Conservation (phyloP, 2,797 vertebrate genomes). For the Coracias cyanogaster region DNA sequence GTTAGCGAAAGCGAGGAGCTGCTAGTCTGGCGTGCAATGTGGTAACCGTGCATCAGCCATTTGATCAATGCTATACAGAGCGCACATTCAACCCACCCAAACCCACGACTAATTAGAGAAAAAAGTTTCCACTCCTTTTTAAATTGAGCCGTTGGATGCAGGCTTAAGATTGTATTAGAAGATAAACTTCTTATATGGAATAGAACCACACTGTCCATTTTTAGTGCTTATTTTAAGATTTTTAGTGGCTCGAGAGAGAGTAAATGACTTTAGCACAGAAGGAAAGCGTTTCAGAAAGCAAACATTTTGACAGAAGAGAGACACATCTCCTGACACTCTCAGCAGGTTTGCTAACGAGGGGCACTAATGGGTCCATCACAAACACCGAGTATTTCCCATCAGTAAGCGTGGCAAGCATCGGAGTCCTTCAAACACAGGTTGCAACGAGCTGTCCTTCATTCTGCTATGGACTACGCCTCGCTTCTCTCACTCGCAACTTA, state of each 20-base stretch:
- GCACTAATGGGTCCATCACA: not conserved
- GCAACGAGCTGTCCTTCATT: not conserved
- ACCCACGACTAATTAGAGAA: not conserved
- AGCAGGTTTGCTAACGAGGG: not conserved
- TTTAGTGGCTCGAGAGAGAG: not conserved
- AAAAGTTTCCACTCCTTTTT: not conserved
- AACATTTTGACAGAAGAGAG: not conserved
- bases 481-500: not conserved
- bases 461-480: rapidly evolving
- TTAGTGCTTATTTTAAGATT: not conserved
- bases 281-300: not conserved
- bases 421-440: not conserved
- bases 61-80: not conserved
- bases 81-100: not conserved
- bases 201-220: rapidly evolving
- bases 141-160: not conserved
- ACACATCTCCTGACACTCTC: no score
- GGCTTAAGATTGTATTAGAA: not conserved
- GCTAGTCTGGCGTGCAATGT: rapidly evolving
- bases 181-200: not conserved
- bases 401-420: rapidly evolving
- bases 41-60: not conserved
- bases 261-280: not conserved
- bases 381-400: rapidly evolving
- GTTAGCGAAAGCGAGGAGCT: not conserved